phyloP scores from a whole-genome alignment of 2,888 invertebrate genomes.

The Halictus quadricinctus region DNA sequence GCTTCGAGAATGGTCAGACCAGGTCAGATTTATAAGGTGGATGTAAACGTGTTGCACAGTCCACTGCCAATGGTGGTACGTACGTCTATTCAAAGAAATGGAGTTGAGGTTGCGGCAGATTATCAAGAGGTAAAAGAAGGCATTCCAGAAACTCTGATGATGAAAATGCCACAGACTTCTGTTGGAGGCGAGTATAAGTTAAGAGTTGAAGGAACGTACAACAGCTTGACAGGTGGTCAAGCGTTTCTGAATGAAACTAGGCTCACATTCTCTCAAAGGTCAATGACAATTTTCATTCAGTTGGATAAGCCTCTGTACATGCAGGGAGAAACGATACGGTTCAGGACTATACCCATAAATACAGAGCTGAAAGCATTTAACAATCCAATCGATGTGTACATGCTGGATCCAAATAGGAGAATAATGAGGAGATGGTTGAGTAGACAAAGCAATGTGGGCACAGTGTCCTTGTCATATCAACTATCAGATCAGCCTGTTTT shows the following conservation, averaged over 20 bases:
- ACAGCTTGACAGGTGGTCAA: slow-evolving; percentile 91
- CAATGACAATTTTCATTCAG: slow-evolving; percentile 97
- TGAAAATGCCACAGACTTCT: slow-evolving; percentile 94
- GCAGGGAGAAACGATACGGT: slow-evolving; percentile 92
- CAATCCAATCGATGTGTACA: slow-evolving; percentile 95
- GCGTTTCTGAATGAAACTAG: slow-evolving; percentile 95
- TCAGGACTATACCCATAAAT: slow-evolving; percentile 96
- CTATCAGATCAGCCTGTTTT: slow-evolving; percentile 95
- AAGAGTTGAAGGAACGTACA: slow-evolving; percentile 91
- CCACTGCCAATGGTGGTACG: slow-evolving; percentile 92
- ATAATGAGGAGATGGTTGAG: slow-evolving; percentile 97
- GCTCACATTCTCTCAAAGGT: slow-evolving; percentile 92
- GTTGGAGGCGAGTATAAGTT: slow-evolving; percentile 93
- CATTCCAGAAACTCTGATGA: slow-evolving; percentile 94
- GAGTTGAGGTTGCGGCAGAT: slow-evolving; percentile 94
- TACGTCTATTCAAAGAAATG: slow-evolving; percentile 94
- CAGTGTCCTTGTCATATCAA: slow-evolving; percentile 95
- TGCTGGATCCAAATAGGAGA: slow-evolving; percentile 93
- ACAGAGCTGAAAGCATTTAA: slow-evolving; percentile 96
- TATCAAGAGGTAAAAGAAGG: slow-evolving; percentile 92
- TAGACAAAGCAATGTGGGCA: slow-evolving; percentile 93
- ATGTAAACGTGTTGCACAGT: slow-evolving; percentile 91
- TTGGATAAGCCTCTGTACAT: slow-evolving; percentile 97
- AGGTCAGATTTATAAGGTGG: slow-evolving; percentile 94
- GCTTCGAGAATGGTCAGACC: slow-evolving; percentile 96